These are phyloP conservation scores for Betta splendens DNA, from an alignment of 2,797 vertebrate species.

Conservation along the genomic window DNA sequence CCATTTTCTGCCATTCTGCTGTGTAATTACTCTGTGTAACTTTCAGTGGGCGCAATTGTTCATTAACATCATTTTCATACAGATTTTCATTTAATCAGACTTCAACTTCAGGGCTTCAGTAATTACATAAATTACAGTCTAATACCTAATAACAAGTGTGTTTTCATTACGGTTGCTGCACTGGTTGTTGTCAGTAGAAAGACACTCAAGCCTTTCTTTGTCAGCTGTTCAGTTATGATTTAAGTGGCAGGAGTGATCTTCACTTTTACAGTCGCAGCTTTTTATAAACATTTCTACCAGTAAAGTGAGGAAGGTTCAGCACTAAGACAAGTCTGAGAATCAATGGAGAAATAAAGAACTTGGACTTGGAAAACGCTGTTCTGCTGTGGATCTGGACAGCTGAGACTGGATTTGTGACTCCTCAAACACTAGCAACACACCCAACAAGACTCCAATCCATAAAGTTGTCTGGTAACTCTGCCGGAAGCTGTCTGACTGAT, in stretches of 20 bases:
- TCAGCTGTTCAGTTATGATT: slow-evolving; percentile 31
- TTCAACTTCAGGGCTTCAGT: slow-evolving; percentile 1
- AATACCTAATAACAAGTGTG: background rate
- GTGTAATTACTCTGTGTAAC: too few relatives aligned
- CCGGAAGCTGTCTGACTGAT: slow-evolving; percentile 42
- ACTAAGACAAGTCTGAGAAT: slow-evolving; percentile 3
- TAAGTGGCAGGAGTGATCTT: slow-evolving; percentile 22
- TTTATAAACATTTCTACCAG: slow-evolving; percentile 23
- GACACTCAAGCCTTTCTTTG: too few relatives aligned
- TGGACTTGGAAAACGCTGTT: slow-evolving; percentile 5
- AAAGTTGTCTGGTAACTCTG: slow-evolving; percentile 50
- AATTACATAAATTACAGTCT: background rate
- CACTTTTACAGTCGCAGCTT: too few relatives aligned
- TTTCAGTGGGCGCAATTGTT: slow-evolving; percentile 3
- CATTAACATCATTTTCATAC: slow-evolving; percentile 4
- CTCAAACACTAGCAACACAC: slow-evolving; percentile 38
- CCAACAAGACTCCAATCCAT: slow-evolving; percentile 49
- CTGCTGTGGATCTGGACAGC: slow-evolving; percentile 19
- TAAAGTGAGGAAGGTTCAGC: slow-evolving; percentile 10
- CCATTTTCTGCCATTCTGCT: slow-evolving; percentile 22
- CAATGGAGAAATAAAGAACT: slow-evolving; percentile 10
- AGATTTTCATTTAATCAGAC: slow-evolving; percentile 11
- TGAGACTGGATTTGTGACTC: slow-evolving; percentile 42
- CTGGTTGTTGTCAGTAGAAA: too few relatives aligned
- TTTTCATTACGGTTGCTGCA: too few relatives aligned